Evolutionary conservation across 1,140 invertebrate species (phyloP).

Genomic region (Maniola jurtina): DNA sequence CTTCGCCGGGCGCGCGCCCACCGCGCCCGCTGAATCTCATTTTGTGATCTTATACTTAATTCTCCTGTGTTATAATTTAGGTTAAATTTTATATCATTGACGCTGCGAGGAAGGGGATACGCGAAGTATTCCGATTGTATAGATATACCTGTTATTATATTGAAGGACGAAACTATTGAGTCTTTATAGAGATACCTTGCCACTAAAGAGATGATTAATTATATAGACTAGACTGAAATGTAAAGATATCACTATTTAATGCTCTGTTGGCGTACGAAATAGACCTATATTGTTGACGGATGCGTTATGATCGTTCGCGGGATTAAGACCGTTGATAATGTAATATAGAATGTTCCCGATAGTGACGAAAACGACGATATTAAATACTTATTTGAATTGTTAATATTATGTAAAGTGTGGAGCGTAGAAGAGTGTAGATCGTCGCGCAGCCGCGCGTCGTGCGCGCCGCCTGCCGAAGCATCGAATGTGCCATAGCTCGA

Average conservation of each 20-base stretch:
- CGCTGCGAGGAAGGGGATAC: constrained; percentile 73
- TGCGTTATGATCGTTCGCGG: constrained; percentile 50
- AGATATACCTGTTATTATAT: constrained; percentile 76
- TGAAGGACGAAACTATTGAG: constrained; percentile 73
- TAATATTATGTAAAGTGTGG: constrained; percentile 51
- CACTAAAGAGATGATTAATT: constrained; percentile 74
- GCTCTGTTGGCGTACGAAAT: constrained; percentile 75
- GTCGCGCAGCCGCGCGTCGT: constrained; percentile 40
- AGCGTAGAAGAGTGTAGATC: constrained; percentile 46
- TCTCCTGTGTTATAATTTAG: constrained; percentile 79
- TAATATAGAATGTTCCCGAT: constrained; percentile 58
- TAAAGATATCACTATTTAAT: constrained; percentile 79
- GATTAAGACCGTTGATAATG: constrained; percentile 43
- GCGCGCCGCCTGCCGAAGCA: constrained; percentile 11
- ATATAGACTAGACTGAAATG: constrained; percentile 78
- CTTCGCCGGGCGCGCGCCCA: constrained; percentile 64
- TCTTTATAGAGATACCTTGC: constrained; percentile 78
- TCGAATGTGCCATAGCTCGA: constrained; percentile 31
- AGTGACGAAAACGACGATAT: constrained; percentile 54
- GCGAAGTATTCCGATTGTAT: constrained; percentile 70
- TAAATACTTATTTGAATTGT: constrained; percentile 65
- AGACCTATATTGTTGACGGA: constrained; percentile 66
- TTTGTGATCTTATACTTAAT: constrained; percentile 80
- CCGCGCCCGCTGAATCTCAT: constrained; percentile 76
- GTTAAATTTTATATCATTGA: constrained; percentile 79